These are phyloP conservation scores for Tylochromis polylepis DNA, from an alignment of 2,113 vertebrate species.

Conservation along the genomic window DNA sequence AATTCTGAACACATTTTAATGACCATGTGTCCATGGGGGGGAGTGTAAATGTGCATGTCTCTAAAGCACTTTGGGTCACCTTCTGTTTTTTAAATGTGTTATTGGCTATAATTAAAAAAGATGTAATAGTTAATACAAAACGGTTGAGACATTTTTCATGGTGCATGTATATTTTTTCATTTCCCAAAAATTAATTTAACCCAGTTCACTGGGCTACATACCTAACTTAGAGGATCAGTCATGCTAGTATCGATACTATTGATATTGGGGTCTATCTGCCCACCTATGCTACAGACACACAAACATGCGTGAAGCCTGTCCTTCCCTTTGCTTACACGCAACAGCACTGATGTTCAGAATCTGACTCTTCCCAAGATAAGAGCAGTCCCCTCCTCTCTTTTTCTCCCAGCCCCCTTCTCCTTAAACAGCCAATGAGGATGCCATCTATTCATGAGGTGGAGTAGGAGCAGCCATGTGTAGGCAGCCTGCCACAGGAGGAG, in stretches of 20 bases:
- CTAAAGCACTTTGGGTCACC: not conserved
- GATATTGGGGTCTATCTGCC: not conserved
- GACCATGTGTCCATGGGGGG: too few relatives aligned
- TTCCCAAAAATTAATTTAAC: not conserved
- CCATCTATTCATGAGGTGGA: conserved; percentile 89
- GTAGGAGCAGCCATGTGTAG: conserved; percentile 90
- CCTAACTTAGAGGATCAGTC: not conserved
- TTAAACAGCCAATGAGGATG: conserved; percentile 86
- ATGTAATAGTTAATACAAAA: too few relatives aligned
- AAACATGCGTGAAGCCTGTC: conserved; percentile 41
- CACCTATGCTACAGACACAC: not conserved
- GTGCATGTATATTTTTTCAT: too few relatives aligned
- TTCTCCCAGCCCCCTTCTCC: conserved; percentile 71
- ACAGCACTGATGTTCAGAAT: conserved; percentile 64
- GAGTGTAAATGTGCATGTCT: not conserved
- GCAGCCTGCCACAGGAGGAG: conserved; percentile 84
- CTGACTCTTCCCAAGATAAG: conserved; percentile 13
- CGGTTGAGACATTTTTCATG: too few relatives aligned
- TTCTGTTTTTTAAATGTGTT: not conserved
- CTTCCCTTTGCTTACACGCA: not conserved
- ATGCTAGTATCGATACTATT: not conserved
- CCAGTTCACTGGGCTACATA: not conserved
- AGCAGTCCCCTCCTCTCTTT: conserved; percentile 71
- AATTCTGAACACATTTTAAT: too few relatives aligned
- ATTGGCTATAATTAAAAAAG: too few relatives aligned